Base-by-base conservation (phyloP, 2,888 invertebrate genomes). In the Brenthis ino region DNA sequence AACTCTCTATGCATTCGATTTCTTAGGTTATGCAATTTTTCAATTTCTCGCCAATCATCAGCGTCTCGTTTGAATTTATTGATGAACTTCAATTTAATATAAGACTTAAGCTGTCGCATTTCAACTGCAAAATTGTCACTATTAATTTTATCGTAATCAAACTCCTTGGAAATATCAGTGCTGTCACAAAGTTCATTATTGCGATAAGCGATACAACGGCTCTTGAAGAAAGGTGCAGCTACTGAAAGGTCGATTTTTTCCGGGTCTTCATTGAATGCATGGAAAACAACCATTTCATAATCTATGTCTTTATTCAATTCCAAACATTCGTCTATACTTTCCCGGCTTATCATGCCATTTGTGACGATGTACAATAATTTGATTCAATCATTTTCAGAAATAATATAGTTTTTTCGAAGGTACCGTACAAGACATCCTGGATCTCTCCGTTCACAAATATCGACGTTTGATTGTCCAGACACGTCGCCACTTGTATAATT, bases 1-100 rank as follows among this genome's bases (percentile, higher is more conserved):
- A 78, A 72, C 16, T 79, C 76, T 0, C 37, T 16, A 64, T 77
- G 77, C 14, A 82, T 37, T 66, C 76, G 68, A 60, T 73, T 16
- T 66, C 79, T 63, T 37, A 81, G 58, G 80, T 79, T 20, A 82
- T 79, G 0, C 77, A 8, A 82, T 82, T 79, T 83, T 82, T 58
- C 77, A 8, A 82, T 82, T 79, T 83, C 82, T 58, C 48, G 47
- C 11, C 79, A 72, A 70, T 77, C 77, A 8, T 13, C 20, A 47
- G 61, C 70, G 56, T 80, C 63, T 8, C 54, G 61, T 75, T 79
- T 76, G 0, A 43, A 47, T 67, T 65, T 75, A 43, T 73, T 79
- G 8, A 83, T 75, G 58, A 73, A 81, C 71, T 82, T 82, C 37
- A 81, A 74, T 61, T 74, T 80, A 6, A 83, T 81, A 61, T 83